Conservation (phyloP, 2,113 vertebrate species). For the Corythornis cristatus region DNA sequence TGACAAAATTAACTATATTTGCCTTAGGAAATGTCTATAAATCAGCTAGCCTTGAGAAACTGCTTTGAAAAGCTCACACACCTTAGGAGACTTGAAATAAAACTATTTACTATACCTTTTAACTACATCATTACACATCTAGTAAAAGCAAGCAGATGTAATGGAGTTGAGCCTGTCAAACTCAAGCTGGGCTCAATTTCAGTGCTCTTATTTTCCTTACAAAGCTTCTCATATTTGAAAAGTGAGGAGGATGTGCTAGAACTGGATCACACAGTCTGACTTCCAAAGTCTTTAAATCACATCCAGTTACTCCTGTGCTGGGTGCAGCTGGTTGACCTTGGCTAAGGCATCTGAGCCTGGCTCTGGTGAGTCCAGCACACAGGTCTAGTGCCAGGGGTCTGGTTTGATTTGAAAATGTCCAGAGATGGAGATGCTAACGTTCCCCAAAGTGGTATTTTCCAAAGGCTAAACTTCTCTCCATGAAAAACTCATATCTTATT, state of each 20-base stretch:
- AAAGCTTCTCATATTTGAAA: background rate
- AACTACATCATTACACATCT: background rate
- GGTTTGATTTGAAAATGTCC: constrained; percentile 4
- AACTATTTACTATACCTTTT: background rate
- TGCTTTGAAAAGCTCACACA: background rate
- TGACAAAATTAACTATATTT: background rate
- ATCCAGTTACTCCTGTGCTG: background rate
- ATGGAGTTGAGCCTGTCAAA: background rate
- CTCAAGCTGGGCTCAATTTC: background rate
- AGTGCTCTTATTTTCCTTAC: background rate
- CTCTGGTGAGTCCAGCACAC: background rate
- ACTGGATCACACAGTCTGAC: background rate
- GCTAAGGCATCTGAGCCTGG: background rate
- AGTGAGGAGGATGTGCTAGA: background rate
- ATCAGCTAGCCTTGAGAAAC: background rate
- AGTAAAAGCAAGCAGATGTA: background rate
- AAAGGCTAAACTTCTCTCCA: background rate
- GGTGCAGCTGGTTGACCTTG: background rate
- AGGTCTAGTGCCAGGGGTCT: fast-evolving
- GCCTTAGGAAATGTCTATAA: background rate
- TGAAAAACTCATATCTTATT: background rate
- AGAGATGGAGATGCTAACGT: background rate
- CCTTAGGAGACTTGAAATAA: background rate
- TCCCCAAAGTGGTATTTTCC: background rate
- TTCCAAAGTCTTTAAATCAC: background rate